Evolutionary conservation across 2,888 invertebrate species (phyloP), one percentile per base, ranked within the genome.

Genomic region (Brachyptera putata): DNA sequence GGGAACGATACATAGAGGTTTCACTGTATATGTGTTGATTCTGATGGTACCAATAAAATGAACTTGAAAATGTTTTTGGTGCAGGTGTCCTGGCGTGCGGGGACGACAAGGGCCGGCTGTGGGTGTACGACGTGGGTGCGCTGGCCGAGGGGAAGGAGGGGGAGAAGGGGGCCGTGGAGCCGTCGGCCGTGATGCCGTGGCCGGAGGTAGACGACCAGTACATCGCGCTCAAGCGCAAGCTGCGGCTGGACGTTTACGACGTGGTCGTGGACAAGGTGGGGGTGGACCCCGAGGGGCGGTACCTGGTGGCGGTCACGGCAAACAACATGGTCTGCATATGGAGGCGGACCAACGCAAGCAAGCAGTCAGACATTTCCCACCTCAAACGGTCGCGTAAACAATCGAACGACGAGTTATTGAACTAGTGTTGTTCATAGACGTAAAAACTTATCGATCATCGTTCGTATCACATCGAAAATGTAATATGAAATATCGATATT

Each of bases 271-370:
- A 72, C 58, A 71, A 70, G 64, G 70, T 71, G 22, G 64, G 68
- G 0, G 59, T 72, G 11, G 67, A 68, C 14, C 62, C 63, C 43
- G 65, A 64, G 26, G 69, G 70, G 1, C 63, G 64, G n/a, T 68
- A 69, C 62, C 61, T 73, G 26, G 71, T 72, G 2, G 70, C 72
- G 3, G 72, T 73, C 14, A 73, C 73, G 1, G 69, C 70, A 55
- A 73, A 72, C 53, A 73, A 73, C 59, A 68, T 72, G 67, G 72
- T 73, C n/a, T 73, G 73, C 60, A 66, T 73, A 7, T 73, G 71
- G 70, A 66, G 66, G 43, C 62, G 65, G 39, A 37, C 9, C 13
- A n/a, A n/a, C n/a, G n/a, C n/a, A n/a, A n/a, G n/a, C n/a, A n/a
- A n/a, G n/a, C n/a, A n/a, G n/a, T n/a, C n/a, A n/a, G n/a, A n/a